Conservation (phyloP, 2,888 invertebrate genomes). For the Schizotus pectinicornis region DNA sequence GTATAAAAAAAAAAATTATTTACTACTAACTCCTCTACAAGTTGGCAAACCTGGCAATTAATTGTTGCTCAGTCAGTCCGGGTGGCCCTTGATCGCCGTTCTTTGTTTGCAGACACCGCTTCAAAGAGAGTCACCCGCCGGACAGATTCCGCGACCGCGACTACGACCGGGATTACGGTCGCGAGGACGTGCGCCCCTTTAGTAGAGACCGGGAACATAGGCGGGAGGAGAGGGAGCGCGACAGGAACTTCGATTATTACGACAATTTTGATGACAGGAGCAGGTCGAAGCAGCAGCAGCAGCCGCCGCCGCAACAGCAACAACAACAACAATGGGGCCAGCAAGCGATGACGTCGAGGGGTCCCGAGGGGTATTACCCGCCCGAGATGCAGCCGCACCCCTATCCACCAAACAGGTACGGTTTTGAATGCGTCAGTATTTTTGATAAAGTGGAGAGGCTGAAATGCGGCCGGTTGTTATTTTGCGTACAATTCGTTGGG, state of each 20-base stretch:
- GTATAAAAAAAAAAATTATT: no score
- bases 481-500: not conserved
- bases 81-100: not conserved
- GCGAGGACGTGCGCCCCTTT: slow-evolving; percentile 41
- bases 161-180: slow-evolving; percentile 41
- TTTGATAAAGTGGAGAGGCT: not conserved
- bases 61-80: not conserved
- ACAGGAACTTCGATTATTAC: slow-evolving; percentile 39
- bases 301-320: slow-evolving; percentile 28
- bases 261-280: slow-evolving; percentile 38
- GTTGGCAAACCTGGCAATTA: no score
- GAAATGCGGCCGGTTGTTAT: not conserved
- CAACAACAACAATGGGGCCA: slow-evolving; percentile 38
- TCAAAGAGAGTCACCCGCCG: slow-evolving; percentile 30
- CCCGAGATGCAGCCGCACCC: slow-evolving; percentile 27
- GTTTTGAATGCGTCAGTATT: slow-evolving; percentile 9
- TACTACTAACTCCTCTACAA: no score
- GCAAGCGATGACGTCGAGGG: slow-evolving; percentile 23
- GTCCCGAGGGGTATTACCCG: slow-evolving; percentile 1
- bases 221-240: slow-evolving; percentile 37
- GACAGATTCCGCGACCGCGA: slow-evolving; percentile 38
- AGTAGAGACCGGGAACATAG: slow-evolving; percentile 48
- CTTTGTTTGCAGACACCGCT: slow-evolving; percentile 43
- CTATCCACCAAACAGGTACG: slow-evolving; percentile 34
- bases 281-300: slow-evolving; percentile 16